These are phyloP conservation scores for Leptinotarsa undecemlineata DNA, from an alignment of 1,140 invertebrate genomes.

Conservation along the genomic window DNA sequence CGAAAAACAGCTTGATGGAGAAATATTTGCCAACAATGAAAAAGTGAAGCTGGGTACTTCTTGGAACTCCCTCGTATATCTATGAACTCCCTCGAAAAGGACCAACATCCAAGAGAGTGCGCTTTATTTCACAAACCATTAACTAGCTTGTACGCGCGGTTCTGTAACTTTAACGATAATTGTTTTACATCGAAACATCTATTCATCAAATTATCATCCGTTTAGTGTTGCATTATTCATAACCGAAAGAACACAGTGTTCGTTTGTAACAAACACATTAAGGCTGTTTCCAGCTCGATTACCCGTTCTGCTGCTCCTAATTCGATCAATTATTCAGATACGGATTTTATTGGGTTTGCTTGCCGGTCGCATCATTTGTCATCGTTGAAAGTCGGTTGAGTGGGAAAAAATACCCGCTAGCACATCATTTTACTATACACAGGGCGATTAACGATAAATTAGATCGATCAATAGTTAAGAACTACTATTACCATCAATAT, in stretches of 20 bases:
- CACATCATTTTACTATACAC: no score
- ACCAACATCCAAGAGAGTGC: not conserved
- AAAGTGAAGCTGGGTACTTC: no score
- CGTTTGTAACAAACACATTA: not conserved
- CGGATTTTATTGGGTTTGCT: not conserved
- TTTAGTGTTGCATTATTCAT: slow-evolving; percentile 31
- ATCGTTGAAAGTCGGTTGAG: not conserved
- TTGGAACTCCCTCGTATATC: no score
- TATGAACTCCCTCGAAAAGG: no score
- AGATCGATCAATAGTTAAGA: no score
- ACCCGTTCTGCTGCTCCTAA: slow-evolving; percentile 6
- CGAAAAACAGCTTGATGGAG: no score
- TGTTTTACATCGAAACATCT: slow-evolving; percentile 30
- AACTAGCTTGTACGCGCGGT: slow-evolving; percentile 26
- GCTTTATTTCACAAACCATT: slow-evolving; percentile 34
- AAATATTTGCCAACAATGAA: no score
- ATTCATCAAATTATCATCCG: slow-evolving; percentile 34
- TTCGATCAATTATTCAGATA: slow-evolving; percentile 8
- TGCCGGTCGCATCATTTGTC: not conserved
- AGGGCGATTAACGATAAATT: no score
- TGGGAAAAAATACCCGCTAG: no score
- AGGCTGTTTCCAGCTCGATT: slow-evolving; percentile 7
- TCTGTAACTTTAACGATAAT: slow-evolving; percentile 32
- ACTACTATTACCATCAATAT: no score
- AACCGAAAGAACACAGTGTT: not conserved